Percentiles rank a stretch among this genome's conserved stretches.
Evolutionary conservation across 2,888 invertebrate genomes (phyloP).

Genomic region (Agrotis puta): DNA sequence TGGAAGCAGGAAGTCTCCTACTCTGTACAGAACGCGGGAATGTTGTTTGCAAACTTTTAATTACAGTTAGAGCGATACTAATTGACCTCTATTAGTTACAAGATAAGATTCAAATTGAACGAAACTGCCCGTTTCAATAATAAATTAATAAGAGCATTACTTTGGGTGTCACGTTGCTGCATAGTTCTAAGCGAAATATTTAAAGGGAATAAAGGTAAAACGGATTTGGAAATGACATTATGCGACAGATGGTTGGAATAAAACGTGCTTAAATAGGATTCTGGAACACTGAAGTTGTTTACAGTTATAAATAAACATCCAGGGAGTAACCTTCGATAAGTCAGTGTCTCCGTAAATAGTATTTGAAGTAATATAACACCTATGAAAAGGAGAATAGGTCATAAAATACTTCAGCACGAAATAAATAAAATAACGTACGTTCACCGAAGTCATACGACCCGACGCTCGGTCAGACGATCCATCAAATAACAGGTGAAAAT

Average conservation of each 20-base stretch:
- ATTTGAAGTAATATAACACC: neutral
- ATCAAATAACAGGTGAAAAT: conserved; percentile 69
- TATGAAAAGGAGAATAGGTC: conserved; percentile 6
- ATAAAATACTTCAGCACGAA: conserved; percentile 28
- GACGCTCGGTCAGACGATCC: conserved; percentile 44
- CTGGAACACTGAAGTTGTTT: conserved; percentile 3
- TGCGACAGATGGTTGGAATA: conserved; percentile 27
- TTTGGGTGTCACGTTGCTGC: conserved; percentile 63
- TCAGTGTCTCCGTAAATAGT: neutral
- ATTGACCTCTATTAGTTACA: conserved; percentile 43
- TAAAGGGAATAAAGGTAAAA: conserved; percentile 50
- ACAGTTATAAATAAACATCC: conserved; percentile 10
- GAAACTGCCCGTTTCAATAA: conserved; percentile 43
- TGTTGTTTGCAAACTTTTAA: conserved; percentile 63
- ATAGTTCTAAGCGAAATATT: conserved; percentile 58
- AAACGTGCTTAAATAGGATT: conserved; percentile 21
- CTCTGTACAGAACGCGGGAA: conserved; percentile 56
- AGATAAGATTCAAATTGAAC: conserved; percentile 44
- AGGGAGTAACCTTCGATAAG: neutral
- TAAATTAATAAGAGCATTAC: conserved; percentile 58
- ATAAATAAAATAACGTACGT: conserved; percentile 39
- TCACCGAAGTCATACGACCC: conserved; percentile 41
- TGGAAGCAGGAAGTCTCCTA: conserved; percentile 53
- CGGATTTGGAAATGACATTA: conserved; percentile 33
- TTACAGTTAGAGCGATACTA: conserved; percentile 53